Percentiles rank a stretch among this genome's conserved stretches.
Conservation (phyloP, 2,113 vertebrate genomes). For the Canis aureus region DNA sequence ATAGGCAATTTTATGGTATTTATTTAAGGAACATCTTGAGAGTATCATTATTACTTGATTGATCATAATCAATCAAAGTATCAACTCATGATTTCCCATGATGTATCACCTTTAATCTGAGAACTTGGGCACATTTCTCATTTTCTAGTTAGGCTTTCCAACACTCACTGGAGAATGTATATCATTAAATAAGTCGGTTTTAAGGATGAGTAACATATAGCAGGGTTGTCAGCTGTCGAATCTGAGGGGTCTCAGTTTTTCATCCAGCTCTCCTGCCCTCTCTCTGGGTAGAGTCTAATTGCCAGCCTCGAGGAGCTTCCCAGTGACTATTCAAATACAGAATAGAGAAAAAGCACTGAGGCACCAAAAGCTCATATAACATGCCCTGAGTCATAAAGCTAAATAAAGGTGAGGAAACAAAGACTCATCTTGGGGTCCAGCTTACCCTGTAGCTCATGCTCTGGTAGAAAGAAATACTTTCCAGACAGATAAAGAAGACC, state of each 20-base stretch:
- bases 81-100: not conserved
- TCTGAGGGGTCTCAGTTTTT: not conserved
- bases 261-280: not conserved
- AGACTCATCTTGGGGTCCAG: no score
- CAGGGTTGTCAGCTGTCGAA: not conserved
- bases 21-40: not conserved
- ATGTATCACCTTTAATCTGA: not conserved
- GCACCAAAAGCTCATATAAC: no score
- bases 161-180: not conserved
- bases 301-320: no score
- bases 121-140: not conserved
- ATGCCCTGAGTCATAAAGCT: no score
- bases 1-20: not conserved
- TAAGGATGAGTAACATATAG: not conserved
- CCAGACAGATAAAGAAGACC: no score
- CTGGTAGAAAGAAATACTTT: no score
- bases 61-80: not conserved
- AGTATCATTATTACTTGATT: not conserved
- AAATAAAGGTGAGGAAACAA: no score
- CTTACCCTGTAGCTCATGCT: no score
- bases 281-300: no score
- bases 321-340: no score
- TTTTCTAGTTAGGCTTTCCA: not conserved
- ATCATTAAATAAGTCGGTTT: not conserved
- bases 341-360: no score